Percentiles rank a stretch among this genome's conserved stretches.
phyloP scores from a whole-genome alignment of 2,113 vertebrate genomes.

The Scatophagus argus region DNA sequence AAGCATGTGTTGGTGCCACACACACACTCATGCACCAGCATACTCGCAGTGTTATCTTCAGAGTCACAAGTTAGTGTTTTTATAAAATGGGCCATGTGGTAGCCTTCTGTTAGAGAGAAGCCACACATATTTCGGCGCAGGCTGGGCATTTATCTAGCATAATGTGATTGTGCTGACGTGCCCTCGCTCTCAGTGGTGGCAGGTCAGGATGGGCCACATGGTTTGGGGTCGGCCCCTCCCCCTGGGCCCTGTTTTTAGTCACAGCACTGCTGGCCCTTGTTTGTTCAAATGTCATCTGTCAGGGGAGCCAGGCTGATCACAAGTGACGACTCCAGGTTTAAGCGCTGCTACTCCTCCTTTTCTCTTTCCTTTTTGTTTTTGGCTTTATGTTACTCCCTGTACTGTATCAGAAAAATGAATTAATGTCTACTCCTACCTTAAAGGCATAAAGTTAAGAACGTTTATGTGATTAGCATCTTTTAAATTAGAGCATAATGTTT shows the following conservation, averaged over 20 bases:
- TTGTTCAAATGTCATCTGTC: slow-evolving; percentile 60
- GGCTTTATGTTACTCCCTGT: slow-evolving; percentile 1
- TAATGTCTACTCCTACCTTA: not conserved
- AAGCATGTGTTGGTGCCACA: slow-evolving; percentile 58
- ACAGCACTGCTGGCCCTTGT: slow-evolving; percentile 57
- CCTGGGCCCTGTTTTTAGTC: slow-evolving; percentile 60
- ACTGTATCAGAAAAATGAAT: not conserved
- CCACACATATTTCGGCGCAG: slow-evolving; percentile 65
- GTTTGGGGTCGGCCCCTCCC: slow-evolving; percentile 59
- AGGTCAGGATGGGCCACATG: slow-evolving; percentile 69
- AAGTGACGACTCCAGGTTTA: slow-evolving; percentile 44
- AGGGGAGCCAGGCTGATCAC: slow-evolving; percentile 30
- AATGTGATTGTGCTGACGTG: slow-evolving; percentile 78
- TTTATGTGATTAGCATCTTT: not conserved
- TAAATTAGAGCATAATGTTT: not conserved
- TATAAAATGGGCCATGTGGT: slow-evolving; percentile 68
- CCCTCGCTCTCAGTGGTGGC: slow-evolving; percentile 42
- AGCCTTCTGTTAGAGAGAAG: slow-evolving; percentile 68
- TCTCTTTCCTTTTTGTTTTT: slow-evolving; percentile 4
- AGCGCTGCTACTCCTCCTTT: slow-evolving; percentile 27
- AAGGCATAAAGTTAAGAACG: not conserved
- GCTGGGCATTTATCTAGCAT: slow-evolving; percentile 72
- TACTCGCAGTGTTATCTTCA: slow-evolving; percentile 52
- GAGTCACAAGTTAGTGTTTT: slow-evolving; percentile 65
- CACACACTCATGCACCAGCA: slow-evolving; percentile 8